A percentile compares a stretch with the other conserved stretches of the same genome.
phyloP scores from a whole-genome alignment of 1,140 invertebrate genomes.

The Notospermus geniculatus region DNA sequence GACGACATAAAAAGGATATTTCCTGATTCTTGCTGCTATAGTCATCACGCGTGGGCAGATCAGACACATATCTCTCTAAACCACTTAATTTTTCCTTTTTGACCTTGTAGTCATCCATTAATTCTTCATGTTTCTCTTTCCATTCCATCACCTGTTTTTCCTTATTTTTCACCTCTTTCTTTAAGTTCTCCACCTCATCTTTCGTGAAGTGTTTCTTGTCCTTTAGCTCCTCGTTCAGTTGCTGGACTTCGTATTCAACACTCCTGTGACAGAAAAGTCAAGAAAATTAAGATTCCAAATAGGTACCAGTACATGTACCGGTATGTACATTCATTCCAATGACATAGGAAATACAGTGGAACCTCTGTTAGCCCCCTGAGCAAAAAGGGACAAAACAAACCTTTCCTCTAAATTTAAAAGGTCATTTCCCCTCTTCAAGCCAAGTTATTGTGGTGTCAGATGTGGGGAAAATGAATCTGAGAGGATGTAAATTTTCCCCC shows the following conservation, averaged over 20 bases:
- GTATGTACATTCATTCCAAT: too few relatives aligned
- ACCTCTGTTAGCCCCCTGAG: too few relatives aligned
- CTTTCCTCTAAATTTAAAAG: too few relatives aligned
- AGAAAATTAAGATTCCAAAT: not conserved
- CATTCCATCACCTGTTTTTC: constrained; percentile 30
- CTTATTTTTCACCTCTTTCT: constrained; percentile 31
- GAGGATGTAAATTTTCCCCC: too few relatives aligned
- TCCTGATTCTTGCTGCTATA: constrained; percentile 32
- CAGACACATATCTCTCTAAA: constrained; percentile 40
- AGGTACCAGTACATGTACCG: too few relatives aligned
- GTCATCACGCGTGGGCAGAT: constrained; percentile 44
- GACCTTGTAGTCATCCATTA: constrained; percentile 28
- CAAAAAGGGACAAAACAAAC: too few relatives aligned
- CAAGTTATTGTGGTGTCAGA: too few relatives aligned
- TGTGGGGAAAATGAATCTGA: too few relatives aligned
- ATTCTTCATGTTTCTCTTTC: constrained; percentile 35
- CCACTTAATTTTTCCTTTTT: constrained; percentile 40
- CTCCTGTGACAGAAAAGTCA: not conserved
- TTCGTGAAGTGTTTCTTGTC: not conserved
- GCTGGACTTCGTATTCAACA: not conserved
- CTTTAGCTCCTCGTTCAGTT: not conserved
- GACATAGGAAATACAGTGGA: too few relatives aligned
- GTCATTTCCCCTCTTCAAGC: too few relatives aligned
- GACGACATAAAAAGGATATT: constrained; percentile 43
- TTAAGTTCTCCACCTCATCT: constrained; percentile 1